A percentile compares a stretch with the other conserved stretches of the same genome.
phyloP scores from a whole-genome alignment of 2,797 vertebrate species.

The Naso thynnoides region DNA sequence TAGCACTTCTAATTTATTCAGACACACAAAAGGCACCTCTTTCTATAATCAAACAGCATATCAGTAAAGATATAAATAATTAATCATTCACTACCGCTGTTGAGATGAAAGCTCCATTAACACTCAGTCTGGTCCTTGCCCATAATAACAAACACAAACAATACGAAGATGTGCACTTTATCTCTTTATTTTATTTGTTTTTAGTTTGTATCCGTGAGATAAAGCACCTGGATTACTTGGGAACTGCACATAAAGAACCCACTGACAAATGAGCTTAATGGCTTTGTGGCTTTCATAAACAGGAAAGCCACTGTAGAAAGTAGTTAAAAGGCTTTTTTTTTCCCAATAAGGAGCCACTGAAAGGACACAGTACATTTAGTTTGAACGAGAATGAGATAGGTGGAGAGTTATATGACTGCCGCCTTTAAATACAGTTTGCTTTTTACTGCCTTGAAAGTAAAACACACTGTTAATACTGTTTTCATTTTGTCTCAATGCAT shows the following conservation, averaged over 20 bases:
- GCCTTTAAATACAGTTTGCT: neutral
- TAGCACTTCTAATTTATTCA: conserved; percentile 1
- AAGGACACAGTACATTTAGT: conserved; percentile 23
- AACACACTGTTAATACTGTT: conserved; percentile 5
- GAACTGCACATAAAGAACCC: conserved; percentile 25
- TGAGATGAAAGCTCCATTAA: conserved; percentile 25
- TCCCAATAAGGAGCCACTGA: neutral
- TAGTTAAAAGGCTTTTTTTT: conserved; percentile 20
- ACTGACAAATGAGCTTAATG: conserved; percentile 11
- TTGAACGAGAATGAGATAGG: neutral
- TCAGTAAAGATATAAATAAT: conserved; percentile 28
- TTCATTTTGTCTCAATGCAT: neutral
- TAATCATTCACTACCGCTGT: conserved; percentile 11
- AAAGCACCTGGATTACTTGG: conserved; percentile 26
- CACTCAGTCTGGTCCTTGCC: neutral
- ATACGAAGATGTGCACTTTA: conserved; percentile 25
- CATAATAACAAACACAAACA: conserved; percentile 23
- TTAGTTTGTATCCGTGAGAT: conserved; percentile 9
- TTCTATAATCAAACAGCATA: conserved; percentile 32
- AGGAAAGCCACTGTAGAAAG: conserved; percentile 13
- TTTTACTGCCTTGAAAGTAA: neutral
- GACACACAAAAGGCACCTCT: conserved; percentile 17
- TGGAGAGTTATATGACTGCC: conserved; percentile 7
- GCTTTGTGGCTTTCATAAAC: conserved; percentile 32
- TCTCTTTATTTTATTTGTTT: conserved; percentile 25